Percentiles rank a stretch among this genome's conserved stretches.
These are phyloP conservation scores for Beris morrisii DNA, from an alignment of 2,888 invertebrate genomes.

Conservation along the genomic window DNA sequence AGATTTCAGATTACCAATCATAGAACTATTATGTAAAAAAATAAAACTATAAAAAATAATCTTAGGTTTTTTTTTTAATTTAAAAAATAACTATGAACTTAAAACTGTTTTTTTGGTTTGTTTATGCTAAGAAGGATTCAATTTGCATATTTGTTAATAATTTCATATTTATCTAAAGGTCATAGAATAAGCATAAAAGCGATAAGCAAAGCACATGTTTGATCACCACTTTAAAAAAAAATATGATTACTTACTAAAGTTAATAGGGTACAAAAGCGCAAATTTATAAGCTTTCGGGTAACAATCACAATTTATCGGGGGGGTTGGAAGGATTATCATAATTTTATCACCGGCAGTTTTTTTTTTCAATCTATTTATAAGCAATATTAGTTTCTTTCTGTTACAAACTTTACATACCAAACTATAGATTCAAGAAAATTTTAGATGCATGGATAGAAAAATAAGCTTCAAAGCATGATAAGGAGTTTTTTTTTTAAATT, in stretches of 20 bases:
- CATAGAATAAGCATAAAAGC: constrained; percentile 32
- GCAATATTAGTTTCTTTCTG: not conserved
- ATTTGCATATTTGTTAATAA: not conserved
- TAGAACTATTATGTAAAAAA: too few species aligned
- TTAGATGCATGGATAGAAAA: not conserved
- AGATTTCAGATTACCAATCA: too few species aligned
- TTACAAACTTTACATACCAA: not conserved
- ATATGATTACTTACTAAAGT: constrained; percentile 13
- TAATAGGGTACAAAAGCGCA: constrained; percentile 21
- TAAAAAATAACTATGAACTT: too few species aligned
- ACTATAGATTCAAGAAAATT: not conserved
- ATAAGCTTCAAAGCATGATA: constrained; percentile 1
- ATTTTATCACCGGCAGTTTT: not conserved
- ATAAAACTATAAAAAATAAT: too few species aligned
- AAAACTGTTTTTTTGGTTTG: too few species aligned
- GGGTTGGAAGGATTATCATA: constrained; percentile 6
- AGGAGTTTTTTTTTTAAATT: not conserved
- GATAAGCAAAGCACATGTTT: constrained; percentile 31
- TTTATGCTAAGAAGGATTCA: not conserved
- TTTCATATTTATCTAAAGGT: constrained; percentile 5
- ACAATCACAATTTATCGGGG: constrained; percentile 26
- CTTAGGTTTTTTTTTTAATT: too few species aligned
- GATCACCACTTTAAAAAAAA: constrained; percentile 38
- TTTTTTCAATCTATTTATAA: not conserved
- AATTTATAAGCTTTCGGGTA: constrained; percentile 30